Base-by-base conservation (phyloP, 2,797 vertebrate genomes). In the Halcyon badia region DNA sequence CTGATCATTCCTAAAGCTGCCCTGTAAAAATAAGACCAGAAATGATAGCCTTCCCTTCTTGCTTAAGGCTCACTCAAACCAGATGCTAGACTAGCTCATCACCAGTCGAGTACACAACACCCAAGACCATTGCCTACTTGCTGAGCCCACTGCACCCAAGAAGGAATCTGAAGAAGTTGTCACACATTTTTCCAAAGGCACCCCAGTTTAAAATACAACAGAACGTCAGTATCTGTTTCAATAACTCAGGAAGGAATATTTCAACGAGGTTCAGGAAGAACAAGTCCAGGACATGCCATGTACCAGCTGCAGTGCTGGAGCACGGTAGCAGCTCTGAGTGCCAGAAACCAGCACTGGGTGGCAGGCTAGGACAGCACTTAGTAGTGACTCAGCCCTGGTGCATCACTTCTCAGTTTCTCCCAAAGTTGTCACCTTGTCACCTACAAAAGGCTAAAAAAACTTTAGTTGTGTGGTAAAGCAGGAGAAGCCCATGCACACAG, bases 341-440 rank as follows among this genome's bases (percentile, higher is more conserved):
- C 94, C 61, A 76, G 56, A 84, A 97, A 48, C 92, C 57, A 95
- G 96, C 98, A 96, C 97, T 94, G 98, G 98, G 97, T 98, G 98
- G 98, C 98, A 98, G 95, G 89, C 89, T 80, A 97, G 97, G 95
- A 97, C 92, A 98, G 97, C 71, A 48, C 41, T 94, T 97, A 94
- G 46, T 28, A 75, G 35, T 73, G 83, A 70, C 86, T 92, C 8
- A 33, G 73, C 71, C 72, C 66, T 25, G 46, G 76, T 70, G 75
- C 51, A 48, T 9, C 73, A 54, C 85, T 65, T 81, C 65, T 8
- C 33, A 19, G 48, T 75, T 87, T 94, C 95, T 79, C 71, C 66
- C 56, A 25, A 85, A 76, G 78, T 87, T 91, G 86, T 91, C 78
- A 81, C 72, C 56, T 92, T 89, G 56, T 15, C 86, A 54, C 33